Evolutionary conservation across 2,888 invertebrate species (phyloP).

Genomic region (Buathra laborator): DNA sequence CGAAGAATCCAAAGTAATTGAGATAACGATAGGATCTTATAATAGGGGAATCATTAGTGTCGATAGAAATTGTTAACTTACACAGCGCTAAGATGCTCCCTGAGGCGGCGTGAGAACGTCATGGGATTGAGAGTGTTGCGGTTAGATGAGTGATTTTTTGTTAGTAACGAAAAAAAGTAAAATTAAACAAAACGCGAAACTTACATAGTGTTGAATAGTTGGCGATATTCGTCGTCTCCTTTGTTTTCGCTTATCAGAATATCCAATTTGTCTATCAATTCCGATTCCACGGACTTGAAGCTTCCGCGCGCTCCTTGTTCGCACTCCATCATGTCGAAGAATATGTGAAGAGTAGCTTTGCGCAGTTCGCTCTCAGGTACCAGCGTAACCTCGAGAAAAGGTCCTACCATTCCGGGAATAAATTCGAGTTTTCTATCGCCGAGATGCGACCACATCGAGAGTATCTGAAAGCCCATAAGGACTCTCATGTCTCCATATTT

Average conservation of each 20-base stretch:
- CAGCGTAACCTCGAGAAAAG: constrained; percentile 96
- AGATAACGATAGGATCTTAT: constrained; percentile 20
- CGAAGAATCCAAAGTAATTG: background rate
- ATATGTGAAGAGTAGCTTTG: constrained; percentile 95
- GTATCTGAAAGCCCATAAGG: constrained; percentile 95
- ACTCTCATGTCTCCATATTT: constrained; percentile 96
- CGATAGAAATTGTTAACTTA: constrained; percentile 88
- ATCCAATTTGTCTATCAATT: constrained; percentile 97
- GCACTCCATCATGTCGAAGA: constrained; percentile 98
- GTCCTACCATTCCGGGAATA: constrained; percentile 97
- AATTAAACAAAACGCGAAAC: constrained; percentile 83
- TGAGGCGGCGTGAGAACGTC: constrained; percentile 84
- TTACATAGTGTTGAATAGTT: constrained; percentile 98
- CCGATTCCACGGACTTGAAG: constrained; percentile 96
- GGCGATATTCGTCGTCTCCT: constrained; percentile 96
- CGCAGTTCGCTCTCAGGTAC: constrained; percentile 94
- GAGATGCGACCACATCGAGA: constrained; percentile 96
- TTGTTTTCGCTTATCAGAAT: constrained; percentile 96
- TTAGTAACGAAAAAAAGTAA: constrained; percentile 33
- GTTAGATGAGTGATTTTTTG: constrained; percentile 50
- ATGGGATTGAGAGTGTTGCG: constrained; percentile 57
- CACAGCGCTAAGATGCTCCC: constrained; percentile 97
- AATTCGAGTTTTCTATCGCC: constrained; percentile 95
- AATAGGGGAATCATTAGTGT: constrained; percentile 27
- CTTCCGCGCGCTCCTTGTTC: constrained; percentile 94